A percentile compares a stretch with the other conserved stretches of the same genome.
Evolutionary conservation across 2,113 vertebrate species (phyloP).

Genomic region (Pomatostomus ruficeps): DNA sequence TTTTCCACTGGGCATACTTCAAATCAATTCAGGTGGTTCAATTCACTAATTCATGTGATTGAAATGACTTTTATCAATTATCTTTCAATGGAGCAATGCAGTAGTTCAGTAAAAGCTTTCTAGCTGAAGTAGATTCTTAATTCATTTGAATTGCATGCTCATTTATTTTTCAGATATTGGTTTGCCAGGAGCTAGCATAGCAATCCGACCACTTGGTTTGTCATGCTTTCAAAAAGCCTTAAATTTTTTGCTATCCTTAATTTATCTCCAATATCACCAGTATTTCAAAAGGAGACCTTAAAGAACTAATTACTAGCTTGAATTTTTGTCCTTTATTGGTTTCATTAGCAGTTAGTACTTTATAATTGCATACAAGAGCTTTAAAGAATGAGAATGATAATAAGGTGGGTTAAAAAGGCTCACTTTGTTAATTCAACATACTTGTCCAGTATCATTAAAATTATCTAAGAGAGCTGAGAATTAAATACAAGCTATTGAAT

Average conservation of each 20-base stretch:
- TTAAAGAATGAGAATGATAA: background rate
- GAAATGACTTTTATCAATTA: slow-evolving; percentile 20
- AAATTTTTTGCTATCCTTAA: background rate
- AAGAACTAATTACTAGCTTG: background rate
- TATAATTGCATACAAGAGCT: background rate
- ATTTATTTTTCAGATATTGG: slow-evolving; percentile 34
- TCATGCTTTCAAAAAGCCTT: background rate
- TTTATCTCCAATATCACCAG: background rate
- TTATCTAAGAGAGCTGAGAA: background rate
- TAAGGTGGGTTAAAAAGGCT: background rate
- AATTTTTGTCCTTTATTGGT: background rate
- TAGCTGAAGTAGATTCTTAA: slow-evolving; percentile 13
- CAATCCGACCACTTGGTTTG: background rate
- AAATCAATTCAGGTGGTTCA: slow-evolving; percentile 35
- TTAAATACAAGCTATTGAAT: background rate
- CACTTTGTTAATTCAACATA: background rate
- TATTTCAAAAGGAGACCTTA: background rate
- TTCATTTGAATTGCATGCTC: slow-evolving; percentile 5
- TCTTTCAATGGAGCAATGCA: background rate
- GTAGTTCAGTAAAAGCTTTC: slow-evolving; percentile 23
- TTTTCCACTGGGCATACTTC: slow-evolving; percentile 30
- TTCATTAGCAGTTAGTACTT: background rate
- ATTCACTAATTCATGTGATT: slow-evolving; percentile 5
- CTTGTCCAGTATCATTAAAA: background rate
- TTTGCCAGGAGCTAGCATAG: background rate